Base-by-base conservation (phyloP, 2,888 invertebrate species). In the Mimachlamys varia region DNA sequence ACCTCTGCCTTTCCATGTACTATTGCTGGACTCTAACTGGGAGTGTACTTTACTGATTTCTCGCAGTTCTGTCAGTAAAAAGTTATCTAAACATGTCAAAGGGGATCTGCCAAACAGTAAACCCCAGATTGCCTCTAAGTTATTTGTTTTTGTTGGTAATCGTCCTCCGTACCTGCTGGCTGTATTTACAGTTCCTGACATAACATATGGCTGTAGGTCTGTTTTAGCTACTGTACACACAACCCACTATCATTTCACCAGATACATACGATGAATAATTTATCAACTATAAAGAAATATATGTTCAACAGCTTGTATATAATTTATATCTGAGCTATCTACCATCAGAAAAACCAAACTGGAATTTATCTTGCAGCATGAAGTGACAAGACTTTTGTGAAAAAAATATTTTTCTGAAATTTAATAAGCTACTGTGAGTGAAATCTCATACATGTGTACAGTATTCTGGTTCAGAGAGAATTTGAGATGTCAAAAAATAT, bases 21-120 rank as follows among this genome's bases (percentile, higher is more conserved):
- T 88, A 33, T 17, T 33, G 10, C 5, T 22, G 44, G 44, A 88
- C 19, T 88, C 33, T 5, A 7, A 12, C 44, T 33, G 22, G 10
- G 33, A n/a, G 50, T 17, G 44, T 44, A 4, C 88, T 19, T 19
- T 33, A 44, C 4, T 37, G 88, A 37, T 33, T 62, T 76, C 22
- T 7, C 10, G 27, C 15, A 33, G 33, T 27, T 76, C 76, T 76
- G 12, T 76, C 76, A 76, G 27, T 33, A 76, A 76, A 76, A 76
- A 27, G 27, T 76, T 76, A 27, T 76, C 76, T 76, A 76, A 76
- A 76, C 76, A 76, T 76, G 76, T 76, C 76, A 76, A 76, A 76
- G 58, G 3, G n/a, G 1, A 13, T 10, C 7, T 27, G 33, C 76
- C 76, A 76, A 76, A 76, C 10, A 76, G 12, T 33, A 15, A 76